These are phyloP conservation scores for Drosophila mauritiana DNA, from an alignment of 1,140 invertebrate species.

Conservation along the genomic window DNA sequence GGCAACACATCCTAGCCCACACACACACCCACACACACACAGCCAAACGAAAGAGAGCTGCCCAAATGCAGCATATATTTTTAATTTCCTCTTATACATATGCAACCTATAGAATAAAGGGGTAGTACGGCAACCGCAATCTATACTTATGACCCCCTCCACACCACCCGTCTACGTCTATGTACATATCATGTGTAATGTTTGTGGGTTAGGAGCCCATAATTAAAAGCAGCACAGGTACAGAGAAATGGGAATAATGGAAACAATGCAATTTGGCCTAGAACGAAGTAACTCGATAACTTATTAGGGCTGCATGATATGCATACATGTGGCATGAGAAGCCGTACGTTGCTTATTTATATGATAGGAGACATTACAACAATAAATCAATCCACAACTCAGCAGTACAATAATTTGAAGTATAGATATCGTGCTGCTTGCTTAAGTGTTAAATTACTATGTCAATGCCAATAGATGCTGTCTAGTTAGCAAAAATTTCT, in stretches of 20 bases:
- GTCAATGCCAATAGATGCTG: no score
- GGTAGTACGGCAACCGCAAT: slow-evolving; percentile 16
- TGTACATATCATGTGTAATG: background rate
- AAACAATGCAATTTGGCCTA: slow-evolving; percentile 16
- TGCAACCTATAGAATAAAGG: slow-evolving; percentile 7
- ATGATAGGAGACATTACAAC: background rate
- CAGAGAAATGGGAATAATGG: slow-evolving; percentile 11
- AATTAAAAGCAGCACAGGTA: slow-evolving; percentile 20
- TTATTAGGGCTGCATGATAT: background rate
- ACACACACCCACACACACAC: background rate
- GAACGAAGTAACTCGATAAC: slow-evolving; percentile 6
- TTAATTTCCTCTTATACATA: slow-evolving; percentile 63
- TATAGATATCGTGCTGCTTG: no score
- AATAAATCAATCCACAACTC: no score
- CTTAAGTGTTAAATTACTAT: no score
- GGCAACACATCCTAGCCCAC: slow-evolving; percentile 28
- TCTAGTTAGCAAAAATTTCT: no score
- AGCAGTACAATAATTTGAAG: no score
- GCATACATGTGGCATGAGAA: no score
- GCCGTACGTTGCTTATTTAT: background rate
- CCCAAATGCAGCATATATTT: slow-evolving; percentile 51
- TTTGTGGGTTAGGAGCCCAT: background rate
- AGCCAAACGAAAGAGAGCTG: background rate
- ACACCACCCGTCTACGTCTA: background rate
- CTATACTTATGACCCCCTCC: background rate